Evolutionary conservation across 1,140 invertebrate genomes (phyloP).

Genomic region (Musca domestica): DNA sequence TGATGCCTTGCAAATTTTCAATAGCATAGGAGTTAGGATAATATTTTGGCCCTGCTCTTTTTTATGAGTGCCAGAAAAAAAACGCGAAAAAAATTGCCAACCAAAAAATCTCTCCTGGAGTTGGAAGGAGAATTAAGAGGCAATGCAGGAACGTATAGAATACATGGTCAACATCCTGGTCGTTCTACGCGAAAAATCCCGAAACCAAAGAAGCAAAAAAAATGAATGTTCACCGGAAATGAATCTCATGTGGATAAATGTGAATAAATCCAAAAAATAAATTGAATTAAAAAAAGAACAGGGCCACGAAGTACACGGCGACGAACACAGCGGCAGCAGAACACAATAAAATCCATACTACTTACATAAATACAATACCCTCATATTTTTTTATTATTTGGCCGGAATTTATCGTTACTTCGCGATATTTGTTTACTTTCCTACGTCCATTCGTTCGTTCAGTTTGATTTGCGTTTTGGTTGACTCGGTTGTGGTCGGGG

Average conservation of each 20-base stretch:
- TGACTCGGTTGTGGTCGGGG: neutral
- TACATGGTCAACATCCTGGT: too few relatives aligned
- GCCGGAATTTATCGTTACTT: too few relatives aligned
- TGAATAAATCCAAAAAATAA: constrained; percentile 54
- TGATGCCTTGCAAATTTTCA: constrained; percentile 5
- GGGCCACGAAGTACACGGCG: neutral
- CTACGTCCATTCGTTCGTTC: too few relatives aligned
- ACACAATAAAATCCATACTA: neutral
- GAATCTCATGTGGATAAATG: constrained; percentile 54
- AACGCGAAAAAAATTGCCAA: neutral
- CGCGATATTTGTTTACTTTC: too few relatives aligned
- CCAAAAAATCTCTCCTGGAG: neutral
- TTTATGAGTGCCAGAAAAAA: neutral
- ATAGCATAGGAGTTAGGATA: too few relatives aligned
- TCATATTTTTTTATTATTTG: too few relatives aligned
- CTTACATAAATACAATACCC: neutral
- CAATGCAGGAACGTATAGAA: neutral
- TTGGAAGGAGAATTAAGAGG: neutral
- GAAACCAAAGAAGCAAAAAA: neutral
- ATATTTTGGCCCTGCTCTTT: neutral
- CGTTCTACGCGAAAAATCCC: neutral
- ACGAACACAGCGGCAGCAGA: constrained; percentile 9
- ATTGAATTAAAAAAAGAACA: constrained; percentile 53
- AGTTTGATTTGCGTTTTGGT: neutral
- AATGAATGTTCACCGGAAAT: constrained; percentile 42